Conservation (phyloP, 2,888 invertebrate species). For the Standfussiana lucernea region DNA sequence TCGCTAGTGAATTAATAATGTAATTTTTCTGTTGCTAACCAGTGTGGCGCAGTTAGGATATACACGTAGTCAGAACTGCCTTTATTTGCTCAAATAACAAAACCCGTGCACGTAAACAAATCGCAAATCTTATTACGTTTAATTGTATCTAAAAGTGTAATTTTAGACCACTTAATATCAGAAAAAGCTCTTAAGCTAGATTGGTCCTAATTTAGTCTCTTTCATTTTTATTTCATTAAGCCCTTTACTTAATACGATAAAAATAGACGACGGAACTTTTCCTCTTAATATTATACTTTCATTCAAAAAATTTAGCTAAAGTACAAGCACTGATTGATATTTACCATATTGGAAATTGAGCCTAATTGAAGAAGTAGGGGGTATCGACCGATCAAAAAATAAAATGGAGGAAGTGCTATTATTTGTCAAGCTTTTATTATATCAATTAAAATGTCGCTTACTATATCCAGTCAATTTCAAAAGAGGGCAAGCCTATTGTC, state of each 20-base stretch:
- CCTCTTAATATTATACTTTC: background rate
- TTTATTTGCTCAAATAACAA: background rate
- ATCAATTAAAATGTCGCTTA: background rate
- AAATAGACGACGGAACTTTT: background rate
- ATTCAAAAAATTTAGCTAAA: background rate
- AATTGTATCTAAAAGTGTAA: background rate
- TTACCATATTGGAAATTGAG: background rate
- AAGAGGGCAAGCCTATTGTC: background rate
- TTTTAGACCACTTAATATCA: slow-evolving; percentile 11
- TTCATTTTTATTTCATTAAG: background rate
- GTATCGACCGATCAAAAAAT: background rate
- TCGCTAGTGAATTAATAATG: too few relatives aligned
- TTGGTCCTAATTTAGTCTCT: background rate
- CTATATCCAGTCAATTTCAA: background rate
- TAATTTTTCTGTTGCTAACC: background rate
- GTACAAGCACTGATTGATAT: background rate
- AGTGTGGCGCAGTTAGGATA: background rate
- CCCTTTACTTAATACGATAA: background rate
- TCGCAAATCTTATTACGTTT: background rate
- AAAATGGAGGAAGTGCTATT: background rate
- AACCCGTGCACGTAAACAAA: background rate
- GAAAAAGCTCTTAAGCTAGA: slow-evolving; percentile 6
- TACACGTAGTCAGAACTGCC: too few relatives aligned
- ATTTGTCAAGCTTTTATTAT: background rate
- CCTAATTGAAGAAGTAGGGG: too few relatives aligned